Base-by-base conservation (phyloP, 1,140 invertebrate species). In the Leptonema lineaticorne region DNA sequence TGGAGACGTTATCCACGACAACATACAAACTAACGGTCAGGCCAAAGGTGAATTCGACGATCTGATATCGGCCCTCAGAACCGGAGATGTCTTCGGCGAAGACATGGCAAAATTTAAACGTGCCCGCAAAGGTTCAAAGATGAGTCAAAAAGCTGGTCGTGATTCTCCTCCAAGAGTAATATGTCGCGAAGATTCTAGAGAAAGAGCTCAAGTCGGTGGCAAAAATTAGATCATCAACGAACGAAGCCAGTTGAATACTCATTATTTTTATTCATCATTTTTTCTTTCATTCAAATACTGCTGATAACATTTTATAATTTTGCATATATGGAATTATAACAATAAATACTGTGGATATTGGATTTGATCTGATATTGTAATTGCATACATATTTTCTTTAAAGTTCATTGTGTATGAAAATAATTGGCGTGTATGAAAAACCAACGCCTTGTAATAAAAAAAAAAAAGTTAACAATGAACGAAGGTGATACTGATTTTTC, bases 61-160 rank as follows among this genome's bases (percentile, higher is more conserved):
- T 80, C 82, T 99, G 28, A 98, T 99, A 75, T 97, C 94, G 1
- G 96, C 96, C 0, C 80, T 99, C 16, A 83, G 96, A 74, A 97
- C 95, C 0, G 97, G 96, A 0, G 96, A 98, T 77, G 95, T 98
- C 0, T 99, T 98, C 77, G 95, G 95, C 0, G 96, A 98, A 77
- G 96, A 98, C 77, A 93, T 98, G 69, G 94, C 93, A 27, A 95
- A 95, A 77, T 93, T 94, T 78, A 93, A 94, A 72, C 81, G 93
- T 33, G 92, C 89, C 8, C 84, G 90, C 60, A 89, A 90, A 74
- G 83, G 85, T 1, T 84, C 85, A 0, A 88, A 87, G 69, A 81
- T 85, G 18, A 81, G 80, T 65, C 83, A 85, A 29, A 81, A 81
- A 69, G 63, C 64, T 14, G 81, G 81, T 0, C 63, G 81, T 1